Conservation (phyloP, 2,797 vertebrate species). For the Pogonophryne albipinna region DNA sequence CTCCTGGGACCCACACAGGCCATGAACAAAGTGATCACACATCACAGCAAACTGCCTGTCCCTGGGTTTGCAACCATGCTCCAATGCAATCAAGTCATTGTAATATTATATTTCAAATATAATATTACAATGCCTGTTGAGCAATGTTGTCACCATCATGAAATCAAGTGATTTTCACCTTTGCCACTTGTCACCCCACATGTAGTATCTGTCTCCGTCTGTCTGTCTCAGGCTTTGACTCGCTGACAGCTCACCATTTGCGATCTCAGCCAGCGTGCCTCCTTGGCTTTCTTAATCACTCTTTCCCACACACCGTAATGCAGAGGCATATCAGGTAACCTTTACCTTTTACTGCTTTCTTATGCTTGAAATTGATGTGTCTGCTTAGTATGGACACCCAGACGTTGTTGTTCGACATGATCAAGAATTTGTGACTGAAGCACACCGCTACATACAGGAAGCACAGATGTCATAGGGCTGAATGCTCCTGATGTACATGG, state of each 20-base stretch:
- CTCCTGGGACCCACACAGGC: no score
- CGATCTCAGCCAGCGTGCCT: constrained; percentile 14
- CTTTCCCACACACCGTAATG: not conserved
- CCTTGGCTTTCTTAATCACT: constrained; percentile 12
- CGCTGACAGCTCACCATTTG: constrained; percentile 45
- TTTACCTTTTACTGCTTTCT: not conserved
- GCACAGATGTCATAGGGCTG: no score
- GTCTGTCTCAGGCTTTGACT: constrained; percentile 17
- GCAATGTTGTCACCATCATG: not conserved
- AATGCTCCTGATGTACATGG: no score
- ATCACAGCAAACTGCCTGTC: no score
- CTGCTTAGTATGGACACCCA: not conserved
- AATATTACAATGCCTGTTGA: not conserved
- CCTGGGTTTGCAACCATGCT: no score
- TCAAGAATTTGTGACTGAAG: no score
- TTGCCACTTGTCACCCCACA: constrained; percentile 39
- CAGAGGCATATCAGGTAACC: not conserved
- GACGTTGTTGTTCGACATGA: no score
- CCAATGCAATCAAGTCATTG: no score
- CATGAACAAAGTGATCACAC: no score
- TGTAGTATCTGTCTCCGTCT: not conserved
- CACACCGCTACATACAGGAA: no score
- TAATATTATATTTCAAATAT: no score
- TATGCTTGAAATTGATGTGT: constrained; percentile 5
- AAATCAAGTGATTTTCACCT: not conserved